A percentile compares a stretch with the other conserved stretches of the same genome.
These are phyloP conservation scores for Sarcophaga rosellei DNA, from an alignment of 2,888 invertebrate species.

Conservation along the genomic window DNA sequence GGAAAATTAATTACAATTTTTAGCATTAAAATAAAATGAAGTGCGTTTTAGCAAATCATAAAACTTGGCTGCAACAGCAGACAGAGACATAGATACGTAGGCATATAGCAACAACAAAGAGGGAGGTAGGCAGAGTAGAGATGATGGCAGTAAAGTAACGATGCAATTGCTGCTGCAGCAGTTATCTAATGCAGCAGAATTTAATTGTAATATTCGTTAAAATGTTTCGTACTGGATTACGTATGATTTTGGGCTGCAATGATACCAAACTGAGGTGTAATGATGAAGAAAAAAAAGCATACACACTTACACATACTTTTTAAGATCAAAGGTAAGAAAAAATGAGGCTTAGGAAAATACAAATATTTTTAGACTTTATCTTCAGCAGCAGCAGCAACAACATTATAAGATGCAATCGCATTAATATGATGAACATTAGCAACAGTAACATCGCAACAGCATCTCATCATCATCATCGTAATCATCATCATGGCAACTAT, in stretches of 20 bases:
- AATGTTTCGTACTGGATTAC: not conserved
- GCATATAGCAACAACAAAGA: not conserved
- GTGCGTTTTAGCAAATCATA: slow-evolving; percentile 67
- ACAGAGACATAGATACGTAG: not conserved
- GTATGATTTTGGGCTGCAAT: not conserved
- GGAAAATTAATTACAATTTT: slow-evolving; percentile 65
- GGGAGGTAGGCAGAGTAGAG: too few species aligned
- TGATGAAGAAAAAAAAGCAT: not conserved
- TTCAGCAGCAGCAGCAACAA: too few species aligned
- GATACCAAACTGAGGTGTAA: not conserved
- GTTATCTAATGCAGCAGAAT: slow-evolving; percentile 28
- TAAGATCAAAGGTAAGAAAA: slow-evolving; percentile 65
- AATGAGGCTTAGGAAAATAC: slow-evolving; percentile 13
- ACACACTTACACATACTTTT: slow-evolving; percentile 7
- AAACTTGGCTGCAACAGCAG: slow-evolving; percentile 40
- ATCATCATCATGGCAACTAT: too few species aligned
- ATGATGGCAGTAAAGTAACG: not conserved
- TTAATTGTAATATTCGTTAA: slow-evolving; percentile 54
- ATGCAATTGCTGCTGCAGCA: slow-evolving; percentile 15
- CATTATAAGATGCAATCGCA: too few species aligned
- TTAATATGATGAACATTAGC: slow-evolving; percentile 6
- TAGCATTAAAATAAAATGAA: slow-evolving; percentile 58
- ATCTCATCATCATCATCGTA: too few species aligned
- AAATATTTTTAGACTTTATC: not conserved
- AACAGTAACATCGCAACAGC: slow-evolving; percentile 1